phyloP scores from a whole-genome alignment of 37 sponge, comb jelly and placozoan species.

The Theonella swinhoei region DNA sequence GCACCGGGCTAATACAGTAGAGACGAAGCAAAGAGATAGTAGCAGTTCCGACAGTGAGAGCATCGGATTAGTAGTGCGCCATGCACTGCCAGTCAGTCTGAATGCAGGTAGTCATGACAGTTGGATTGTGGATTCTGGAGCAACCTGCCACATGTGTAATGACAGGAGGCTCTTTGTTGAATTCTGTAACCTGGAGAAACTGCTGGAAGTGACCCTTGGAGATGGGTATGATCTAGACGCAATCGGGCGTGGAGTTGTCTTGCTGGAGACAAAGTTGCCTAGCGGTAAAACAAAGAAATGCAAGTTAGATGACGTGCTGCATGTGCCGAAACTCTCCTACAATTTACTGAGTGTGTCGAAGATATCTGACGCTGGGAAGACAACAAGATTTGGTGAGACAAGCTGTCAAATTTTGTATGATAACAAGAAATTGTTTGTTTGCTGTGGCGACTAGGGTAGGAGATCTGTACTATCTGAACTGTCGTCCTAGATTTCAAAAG shows the following conservation, averaged over 20 bases:
- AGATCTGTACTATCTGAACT: constrained; percentile 15
- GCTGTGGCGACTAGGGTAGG: neutral
- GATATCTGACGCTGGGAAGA: constrained; percentile 10
- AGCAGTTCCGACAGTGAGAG: constrained; percentile 1
- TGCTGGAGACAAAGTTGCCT: constrained; percentile 7
- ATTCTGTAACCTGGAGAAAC: constrained; percentile 11
- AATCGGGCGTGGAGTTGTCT: constrained; percentile 23
- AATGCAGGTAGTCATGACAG: neutral
- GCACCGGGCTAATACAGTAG: constrained; percentile 3
- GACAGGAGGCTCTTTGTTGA: constrained; percentile 14
- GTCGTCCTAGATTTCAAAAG: neutral
- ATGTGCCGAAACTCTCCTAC: constrained; percentile 23
- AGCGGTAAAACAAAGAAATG: constrained; percentile 8
- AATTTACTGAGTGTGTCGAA: constrained; percentile 34
- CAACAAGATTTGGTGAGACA: constrained; percentile 1
- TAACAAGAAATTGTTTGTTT: neutral
- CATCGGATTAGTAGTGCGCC: constrained; percentile 16
- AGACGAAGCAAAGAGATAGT: neutral
- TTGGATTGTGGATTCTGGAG: constrained; percentile 46
- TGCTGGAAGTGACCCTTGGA: constrained; percentile 39
- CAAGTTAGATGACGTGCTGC: constrained; percentile 5
- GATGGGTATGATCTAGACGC: constrained; percentile 42
- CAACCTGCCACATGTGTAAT: constrained; percentile 34
- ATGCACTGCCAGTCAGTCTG: neutral
- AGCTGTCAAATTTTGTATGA: constrained; percentile 4